A percentile compares a stretch with the other conserved stretches of the same genome.
phyloP scores from a whole-genome alignment of 2,888 invertebrate species.

The Caenorhabditis japonica region DNA sequence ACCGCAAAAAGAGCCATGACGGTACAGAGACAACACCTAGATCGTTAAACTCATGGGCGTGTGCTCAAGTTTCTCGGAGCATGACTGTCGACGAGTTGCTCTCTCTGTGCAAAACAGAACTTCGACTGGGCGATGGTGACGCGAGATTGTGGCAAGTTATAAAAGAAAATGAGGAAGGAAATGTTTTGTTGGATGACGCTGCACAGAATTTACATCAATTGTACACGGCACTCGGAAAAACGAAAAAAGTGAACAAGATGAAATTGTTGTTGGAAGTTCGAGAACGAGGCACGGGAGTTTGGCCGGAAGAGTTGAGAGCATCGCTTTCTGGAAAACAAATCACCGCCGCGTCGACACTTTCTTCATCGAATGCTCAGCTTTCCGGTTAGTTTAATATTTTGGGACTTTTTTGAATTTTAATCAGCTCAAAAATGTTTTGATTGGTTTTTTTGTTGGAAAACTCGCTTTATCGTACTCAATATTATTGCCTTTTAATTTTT shows the following conservation, averaged over 20 bases:
- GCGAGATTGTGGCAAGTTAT: slow-evolving; percentile 59
- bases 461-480: no score
- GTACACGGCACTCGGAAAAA: slow-evolving; percentile 37
- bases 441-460: no score
- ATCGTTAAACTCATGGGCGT: slow-evolving; percentile 57
- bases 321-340: slow-evolving; percentile 60
- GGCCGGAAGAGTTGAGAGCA: slow-evolving; percentile 88
- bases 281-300: slow-evolving; percentile 87
- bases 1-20: slow-evolving; percentile 49
- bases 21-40: slow-evolving; percentile 36
- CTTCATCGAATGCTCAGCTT: slow-evolving; percentile 43
- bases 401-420: no score
- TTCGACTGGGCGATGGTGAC: slow-evolving; percentile 56
- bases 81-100: slow-evolving; percentile 60
- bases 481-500: no score
- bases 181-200: slow-evolving; percentile 58
- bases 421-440: no score
- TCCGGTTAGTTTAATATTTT: no score
- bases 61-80: slow-evolving; percentile 63
- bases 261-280: slow-evolving; percentile 80
- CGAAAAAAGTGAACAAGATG: slow-evolving; percentile 54
- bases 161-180: slow-evolving; percentile 54
- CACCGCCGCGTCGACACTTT: slow-evolving; percentile 50
- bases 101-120: slow-evolving; percentile 49
- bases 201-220: slow-evolving; percentile 54